phyloP scores from a whole-genome alignment of 2,888 invertebrate genomes.

The Chaitophorus viminalis region DNA sequence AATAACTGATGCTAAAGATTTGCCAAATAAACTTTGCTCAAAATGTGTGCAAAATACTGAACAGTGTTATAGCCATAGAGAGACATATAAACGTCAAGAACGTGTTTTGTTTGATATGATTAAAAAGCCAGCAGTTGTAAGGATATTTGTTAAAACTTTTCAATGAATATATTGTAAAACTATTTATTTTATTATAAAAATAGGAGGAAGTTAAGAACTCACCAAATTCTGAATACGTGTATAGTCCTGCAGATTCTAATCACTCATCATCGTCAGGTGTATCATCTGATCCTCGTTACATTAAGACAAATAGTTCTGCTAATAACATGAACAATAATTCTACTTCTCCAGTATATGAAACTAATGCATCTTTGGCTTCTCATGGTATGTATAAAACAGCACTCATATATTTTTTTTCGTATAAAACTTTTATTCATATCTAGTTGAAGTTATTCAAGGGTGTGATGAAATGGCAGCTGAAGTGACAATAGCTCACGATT shows the following conservation, averaged over 20 bases:
- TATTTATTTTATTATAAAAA: conserved; percentile 5
- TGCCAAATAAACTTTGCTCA: conserved; percentile 61
- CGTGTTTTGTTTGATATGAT: conserved; percentile 50
- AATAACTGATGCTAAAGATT: conserved; percentile 57
- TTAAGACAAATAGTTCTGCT: conserved; percentile 36
- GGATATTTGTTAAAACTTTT: not conserved
- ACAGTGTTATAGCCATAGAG: conserved; percentile 59
- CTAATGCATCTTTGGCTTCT: conserved; percentile 57
- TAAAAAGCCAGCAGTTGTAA: conserved; percentile 56
- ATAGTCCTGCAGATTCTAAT: conserved; percentile 59
- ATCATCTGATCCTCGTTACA: conserved; percentile 43
- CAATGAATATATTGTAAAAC: not conserved
- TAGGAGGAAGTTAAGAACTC: conserved; percentile 53
- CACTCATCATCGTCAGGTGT: conserved; percentile 57
- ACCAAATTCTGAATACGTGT: conserved; percentile 56
- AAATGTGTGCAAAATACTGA: conserved; percentile 61
- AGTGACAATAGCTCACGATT: conserved; percentile 57
- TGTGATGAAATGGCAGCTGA: conserved; percentile 62
- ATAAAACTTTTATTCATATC: conserved; percentile 27
- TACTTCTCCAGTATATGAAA: conserved; percentile 48
- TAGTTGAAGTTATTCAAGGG: conserved; percentile 61
- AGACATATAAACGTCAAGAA: conserved; percentile 58
- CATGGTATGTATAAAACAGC: conserved; percentile 51
- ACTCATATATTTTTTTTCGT: not conserved
- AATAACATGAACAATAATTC: conserved; percentile 39